phyloP scores from a whole-genome alignment of 2,888 invertebrate genomes.

The Melieria omissa region DNA sequence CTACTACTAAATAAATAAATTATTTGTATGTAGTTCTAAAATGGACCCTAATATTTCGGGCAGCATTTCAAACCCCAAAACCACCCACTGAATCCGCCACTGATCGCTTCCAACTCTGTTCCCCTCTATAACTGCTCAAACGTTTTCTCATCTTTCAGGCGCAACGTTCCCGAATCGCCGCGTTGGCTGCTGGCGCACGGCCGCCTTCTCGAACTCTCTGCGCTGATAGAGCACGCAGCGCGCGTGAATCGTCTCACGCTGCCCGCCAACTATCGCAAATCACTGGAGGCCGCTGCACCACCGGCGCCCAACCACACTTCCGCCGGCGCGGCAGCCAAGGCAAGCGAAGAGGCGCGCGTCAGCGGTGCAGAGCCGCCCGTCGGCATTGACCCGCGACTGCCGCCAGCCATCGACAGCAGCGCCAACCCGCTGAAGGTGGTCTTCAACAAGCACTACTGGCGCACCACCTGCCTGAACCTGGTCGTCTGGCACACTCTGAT shows the following conservation, averaged over 20 bases:
- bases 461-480: conserved; percentile 76
- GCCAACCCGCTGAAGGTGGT: conserved; percentile 72
- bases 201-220: conserved; percentile 74
- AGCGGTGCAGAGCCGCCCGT: not conserved
- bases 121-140: not conserved
- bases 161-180: conserved; percentile 81
- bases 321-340: conserved; percentile 24
- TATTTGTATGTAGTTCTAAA: too few relatives aligned
- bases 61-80: too few relatives aligned
- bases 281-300: conserved; percentile 63
- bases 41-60: too few relatives aligned
- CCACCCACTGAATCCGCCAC: too few relatives aligned
- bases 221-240: conserved; percentile 74
- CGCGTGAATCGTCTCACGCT: conserved; percentile 73
- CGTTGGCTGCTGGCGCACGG: conserved; percentile 81
- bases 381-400: conserved; percentile 53
- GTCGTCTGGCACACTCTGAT: conserved; percentile 81
- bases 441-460: conserved; percentile 74
- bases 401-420: conserved; percentile 25
- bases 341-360: conserved; percentile 10
- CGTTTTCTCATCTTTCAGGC: conserved; percentile 68
- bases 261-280: conserved; percentile 77
- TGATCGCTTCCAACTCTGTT: not conserved
- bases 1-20: too few relatives aligned
- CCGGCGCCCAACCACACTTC: conserved; percentile 63